A percentile compares a stretch with the other conserved stretches of the same genome.
These are phyloP conservation scores for Babylonia areolata DNA, from an alignment of 1,140 invertebrate genomes.

Conservation along the genomic window DNA sequence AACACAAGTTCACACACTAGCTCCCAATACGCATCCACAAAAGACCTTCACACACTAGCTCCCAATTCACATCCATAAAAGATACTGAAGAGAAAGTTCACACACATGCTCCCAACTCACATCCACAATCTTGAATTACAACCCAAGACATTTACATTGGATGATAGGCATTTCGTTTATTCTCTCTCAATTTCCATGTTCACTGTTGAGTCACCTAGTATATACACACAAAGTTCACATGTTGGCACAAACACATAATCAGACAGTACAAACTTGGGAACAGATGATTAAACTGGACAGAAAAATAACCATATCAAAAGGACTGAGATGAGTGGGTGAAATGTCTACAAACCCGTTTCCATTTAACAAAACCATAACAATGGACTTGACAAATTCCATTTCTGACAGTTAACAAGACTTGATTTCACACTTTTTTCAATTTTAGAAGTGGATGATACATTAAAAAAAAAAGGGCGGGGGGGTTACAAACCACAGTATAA, in stretches of 20 bases:
- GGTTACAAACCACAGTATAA: neutral
- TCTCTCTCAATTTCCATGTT: constrained; percentile 22
- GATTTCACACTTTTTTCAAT: neutral
- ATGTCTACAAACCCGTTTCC: constrained; percentile 2
- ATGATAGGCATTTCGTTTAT: constrained; percentile 22
- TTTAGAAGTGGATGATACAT: neutral
- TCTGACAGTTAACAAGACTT: neutral
- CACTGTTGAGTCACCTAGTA: constrained; percentile 19
- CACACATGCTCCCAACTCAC: no score
- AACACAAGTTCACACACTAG: no score
- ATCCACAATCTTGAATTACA: no score
- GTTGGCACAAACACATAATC: constrained; percentile 15
- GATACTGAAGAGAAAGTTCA: no score
- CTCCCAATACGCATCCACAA: no score
- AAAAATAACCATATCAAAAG: neutral
- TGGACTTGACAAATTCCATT: neutral
- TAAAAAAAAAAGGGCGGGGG: neutral
- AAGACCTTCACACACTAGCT: no score
- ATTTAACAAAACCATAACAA: neutral
- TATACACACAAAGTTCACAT: constrained; percentile 11
- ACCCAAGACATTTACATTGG: neutral
- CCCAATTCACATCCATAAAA: no score
- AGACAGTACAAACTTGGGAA: neutral
- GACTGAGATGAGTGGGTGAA: neutral
- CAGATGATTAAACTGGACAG: constrained; percentile 2